Evolutionary conservation across 2,113 vertebrate genomes (phyloP), one percentile per base, ranked within the genome.

Genomic region (Cepphus grylle): DNA sequence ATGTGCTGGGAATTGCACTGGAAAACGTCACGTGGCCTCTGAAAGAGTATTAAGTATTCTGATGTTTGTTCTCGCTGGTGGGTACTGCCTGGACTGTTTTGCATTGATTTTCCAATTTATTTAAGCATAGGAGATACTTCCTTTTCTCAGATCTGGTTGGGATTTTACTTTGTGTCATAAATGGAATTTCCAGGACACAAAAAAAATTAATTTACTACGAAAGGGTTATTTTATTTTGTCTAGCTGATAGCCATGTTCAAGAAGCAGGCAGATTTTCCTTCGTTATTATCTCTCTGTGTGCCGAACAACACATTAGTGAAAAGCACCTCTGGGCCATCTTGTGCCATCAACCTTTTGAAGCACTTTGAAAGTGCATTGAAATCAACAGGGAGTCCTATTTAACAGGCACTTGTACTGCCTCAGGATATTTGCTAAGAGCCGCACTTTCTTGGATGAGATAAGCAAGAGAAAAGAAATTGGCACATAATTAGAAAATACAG

Each of bases 351-450:
- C 73, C 42, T 84, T 93, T 21, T 77, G 80, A 92, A 94, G 59
- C 3, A 3, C 45, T 88, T 77, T 42, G 83, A 72, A 86, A 95
- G 43, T 23, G 9, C 56, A 13, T 11, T 88, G 52, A 85, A 94
- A 94, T 53, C 92, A 93, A 42, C 81, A 42, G 91, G 92, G 84
- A 87, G 74, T 49, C 81, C 70, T 88, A 17, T 67, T 95, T 94
- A 94, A 92, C 63, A 84, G 74, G 56, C 86, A 72, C 8, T 80
- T 91, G 40, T 77, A 70, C 78, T 85, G 70, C 91, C 81, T 94
- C 22, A 4, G 67, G 82, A 30, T 81, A 63, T 91, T 88, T 96
- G 77, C 83, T 94, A 78, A 95, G 47, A 82, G 53, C 43, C 4
- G 7, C 69, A 65, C 27, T 87, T 93, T 66, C 79, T 92, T 58